Base-by-base conservation (phyloP, 2,113 vertebrate species). In the Chrysemys picta region DNA sequence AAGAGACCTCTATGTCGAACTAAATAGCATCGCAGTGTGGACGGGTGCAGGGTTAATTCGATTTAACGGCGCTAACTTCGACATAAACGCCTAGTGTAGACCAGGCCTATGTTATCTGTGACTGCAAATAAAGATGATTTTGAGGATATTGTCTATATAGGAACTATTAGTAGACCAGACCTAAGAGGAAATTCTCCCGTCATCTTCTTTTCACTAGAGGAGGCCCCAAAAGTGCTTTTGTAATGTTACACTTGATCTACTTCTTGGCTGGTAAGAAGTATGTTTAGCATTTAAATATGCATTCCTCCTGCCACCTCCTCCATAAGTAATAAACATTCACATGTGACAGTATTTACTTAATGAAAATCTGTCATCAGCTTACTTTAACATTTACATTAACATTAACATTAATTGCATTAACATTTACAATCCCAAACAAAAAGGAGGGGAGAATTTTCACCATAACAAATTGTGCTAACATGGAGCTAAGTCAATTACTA, bases 221-320 rank as follows among this genome's bases (percentile, higher is more conserved):
- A 80, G 10, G 35, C 1, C 6, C 16, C 81, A 81, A 42, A 94
- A 83, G 31, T 91, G 10, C 4, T 94, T 93, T 87, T 35, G 45
- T 85, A 96, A 89, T 85, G 45, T 47, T 81, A 69, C 9, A 75
- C 16, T 88, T 80, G 11, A 93, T 91, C 84, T 91, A 89, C 54
- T 86, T 78, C 62, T 89, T 50, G 72, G 75, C 53, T 89, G 89
- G 82, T 93, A 93, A 87, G 62, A 93, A 93, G 94, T 95, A 88
- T 24, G 53, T 91, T 91, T 91, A 85, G 81, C 85, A 87, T 93
- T 93, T 79, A 76, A 93, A 50, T 4, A 92, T 87, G 81, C 49
- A 89, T 92, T 92, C 81, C 90, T 96, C 90, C 91, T 87, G 13
- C 84, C 85, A 80, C 89, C 87, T 91, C 85, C 95, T 92, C 87